Evolutionary conservation across 2,888 invertebrate species (phyloP), one percentile per base, ranked within the genome.

Genomic region (Therioaphis trifolii): DNA sequence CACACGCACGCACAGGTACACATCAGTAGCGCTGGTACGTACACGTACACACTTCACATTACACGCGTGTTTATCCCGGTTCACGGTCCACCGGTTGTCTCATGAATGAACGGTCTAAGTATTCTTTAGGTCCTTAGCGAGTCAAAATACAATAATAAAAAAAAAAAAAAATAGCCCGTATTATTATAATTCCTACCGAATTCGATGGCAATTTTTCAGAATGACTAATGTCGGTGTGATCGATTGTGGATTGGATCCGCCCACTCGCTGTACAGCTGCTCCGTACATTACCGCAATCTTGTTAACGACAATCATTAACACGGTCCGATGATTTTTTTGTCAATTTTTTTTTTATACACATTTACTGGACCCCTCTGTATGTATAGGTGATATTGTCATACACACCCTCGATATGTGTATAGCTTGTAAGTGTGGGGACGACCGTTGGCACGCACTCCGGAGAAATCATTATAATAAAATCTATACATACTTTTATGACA

Each of bases 301-400:
- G 82, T 82, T 82, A 82, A 82, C 82, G 82, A 74, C 82, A 82
- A 61, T 82, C 82, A 74, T 82, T 82, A 82, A 82, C 72, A 82
- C 82, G 82, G 82, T 82, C 82, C 74, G 40, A 61, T 58, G 82
- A 18, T 74, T 82, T 82, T 82, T 82, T 82, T 82, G 82, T 82
- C 35, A 49, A 82, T 72, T 80, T 80, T 80, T 71, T 71, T 43
- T 40, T 43, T 76, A 68, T 52, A 46, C 49, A 18, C 14, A 14
- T 21, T 43, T 46, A 35, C 7, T 35, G 4, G 35, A 35, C 35
- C 35, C 46, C 18, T 24, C 7, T 15, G 27, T 78, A n/a, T 43
- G 58, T 58, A 78, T 78, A 69, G 43, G 43, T 43, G 71, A 58
- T 58, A 71, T 78, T 78, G 78, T 69, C 21, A 27, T 21, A 21